Base-by-base conservation (phyloP, 1,140 invertebrate genomes). In the Campoletis sonorensis region DNA sequence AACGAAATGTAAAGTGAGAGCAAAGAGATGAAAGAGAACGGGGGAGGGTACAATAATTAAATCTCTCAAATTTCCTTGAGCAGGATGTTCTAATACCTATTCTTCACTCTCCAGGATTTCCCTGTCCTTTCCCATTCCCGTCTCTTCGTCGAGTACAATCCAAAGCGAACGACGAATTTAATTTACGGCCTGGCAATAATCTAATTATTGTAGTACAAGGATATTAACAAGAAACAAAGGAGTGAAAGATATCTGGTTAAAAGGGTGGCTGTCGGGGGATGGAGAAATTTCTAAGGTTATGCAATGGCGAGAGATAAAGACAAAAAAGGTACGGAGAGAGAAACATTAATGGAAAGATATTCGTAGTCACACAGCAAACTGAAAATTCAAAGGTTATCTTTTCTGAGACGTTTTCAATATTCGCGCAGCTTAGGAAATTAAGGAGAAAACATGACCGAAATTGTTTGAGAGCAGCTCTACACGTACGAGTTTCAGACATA, bases 201-300 rank as follows among this genome's bases (percentile, higher is more conserved):
- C 79, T 72, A 80, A 80, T 80, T 80, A 80, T 72, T 45, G 71
- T 23, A 33, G 27, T 80, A 72, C 79, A 80, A 80, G 45, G 68
- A 16, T 58, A 80, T 80, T 79, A 79, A 49, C 54, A 15, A 67
- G 13, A 67, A 23, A 23, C n/a, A 67, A 37, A 68, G 71, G 54
- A 45, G 26, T 70, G 61, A 23, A n/a, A 54, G 21, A n/a, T 37
- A 40, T 67, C 23, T 27, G 61, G 23, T 67, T 67, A 67, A n/a
- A n/a, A 33, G 10, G 40, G 23, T 26, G 40, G 40, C 8, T 67
- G 23, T n/a, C 54, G 30, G 61, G 23, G 23, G 23, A 67, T 15
- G 1, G 23, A 26, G 3, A 67, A 67, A 67, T 67, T 23, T 5
- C 7, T 1, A 26, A 27, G 21, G 26, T n/a, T 67, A 5, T 67